Evolutionary conservation across 1,140 invertebrate genomes (phyloP), one percentile per base, ranked within the genome.

Genomic region (Drosophila mojavensis): DNA sequence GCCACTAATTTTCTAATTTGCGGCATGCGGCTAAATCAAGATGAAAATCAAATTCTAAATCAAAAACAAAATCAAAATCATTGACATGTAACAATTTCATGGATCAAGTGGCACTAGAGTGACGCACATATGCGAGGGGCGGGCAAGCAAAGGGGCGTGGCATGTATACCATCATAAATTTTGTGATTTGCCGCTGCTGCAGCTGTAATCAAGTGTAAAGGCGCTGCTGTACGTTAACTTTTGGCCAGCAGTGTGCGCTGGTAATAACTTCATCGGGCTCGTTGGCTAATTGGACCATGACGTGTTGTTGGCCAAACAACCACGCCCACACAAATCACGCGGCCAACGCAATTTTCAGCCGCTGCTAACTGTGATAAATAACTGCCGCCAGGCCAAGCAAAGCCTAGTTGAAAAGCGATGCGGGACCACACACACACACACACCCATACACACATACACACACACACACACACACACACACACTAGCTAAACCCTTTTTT

Each of bases 71-170:
- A 47, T 45, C 41, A 78, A 77, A 88, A 62, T 67, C 83, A 82
- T 70, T 88, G 82, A 86, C 82, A 83, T 88, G 82, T 82, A 73
- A 82, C 80, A 77, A 83, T 82, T 83, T 86, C 66, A 86, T 75
- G 83, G 76, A 83, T 86, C 82, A 83, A 56, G 65, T 67, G 54
- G 39, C 76, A 67, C n/a, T 43, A n/a, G 7, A 15, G 61, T 15
- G 55, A 78, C 63, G 59, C 71, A 62, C 15, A 13, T 36, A 47
- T 13, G 63, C 30, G 50, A 15, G 20, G 24, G 39, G 39, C 39
- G 56, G 20, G 1, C 20, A 0, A 24, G 0, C 1, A 3, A 24
- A 41, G 10, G 26, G 56, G 56, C 56, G 41, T 59, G 56, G 56
- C 56, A 15, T 5, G n/a, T 47, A 47, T 15, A 24, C 47, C 20